Evolutionary conservation across 1,140 invertebrate genomes (phyloP).

Genomic region (Apis dorsata): DNA sequence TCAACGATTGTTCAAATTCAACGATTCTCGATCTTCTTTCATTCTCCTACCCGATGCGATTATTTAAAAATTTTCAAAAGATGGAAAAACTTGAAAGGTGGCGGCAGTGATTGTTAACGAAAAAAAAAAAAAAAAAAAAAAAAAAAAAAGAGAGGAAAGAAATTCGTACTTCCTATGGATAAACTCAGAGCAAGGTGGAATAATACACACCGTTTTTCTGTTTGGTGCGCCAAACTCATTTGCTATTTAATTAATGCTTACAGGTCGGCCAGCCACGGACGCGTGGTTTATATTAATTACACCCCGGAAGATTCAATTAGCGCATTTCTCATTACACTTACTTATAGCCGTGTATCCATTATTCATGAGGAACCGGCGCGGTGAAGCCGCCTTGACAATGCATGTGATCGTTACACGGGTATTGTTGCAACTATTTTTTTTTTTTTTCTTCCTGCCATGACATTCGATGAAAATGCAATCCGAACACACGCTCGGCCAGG

Average conservation of each 20-base stretch:
- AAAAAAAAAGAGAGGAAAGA: no score
- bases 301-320: conserved; percentile 79
- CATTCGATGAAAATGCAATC: conserved; percentile 36
- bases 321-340: conserved; percentile 79
- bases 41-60: no score
- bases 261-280: conserved; percentile 62
- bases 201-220: conserved; percentile 40
- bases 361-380: conserved; percentile 73
- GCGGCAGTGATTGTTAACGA: no score
- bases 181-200: background rate
- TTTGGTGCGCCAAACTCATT: conserved; percentile 56
- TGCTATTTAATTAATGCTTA: conserved; percentile 73
- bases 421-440: conserved; percentile 24
- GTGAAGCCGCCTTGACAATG: conserved; percentile 67
- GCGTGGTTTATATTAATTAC: conserved; percentile 78
- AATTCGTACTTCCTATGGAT: no score
- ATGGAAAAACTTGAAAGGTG: no score
- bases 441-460: background rate
- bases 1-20: conserved; percentile 39
- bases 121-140: background rate
- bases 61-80: no score
- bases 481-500: background rate
- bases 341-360: conserved; percentile 76
- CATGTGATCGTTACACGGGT: conserved; percentile 57
- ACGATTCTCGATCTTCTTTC: background rate